A percentile compares a stretch with the other conserved stretches of the same genome.
These are phyloP conservation scores for Isaurus tuberculatus DNA, from an alignment of 92 coral and sea anemone genomes.

Conservation along the genomic window DNA sequence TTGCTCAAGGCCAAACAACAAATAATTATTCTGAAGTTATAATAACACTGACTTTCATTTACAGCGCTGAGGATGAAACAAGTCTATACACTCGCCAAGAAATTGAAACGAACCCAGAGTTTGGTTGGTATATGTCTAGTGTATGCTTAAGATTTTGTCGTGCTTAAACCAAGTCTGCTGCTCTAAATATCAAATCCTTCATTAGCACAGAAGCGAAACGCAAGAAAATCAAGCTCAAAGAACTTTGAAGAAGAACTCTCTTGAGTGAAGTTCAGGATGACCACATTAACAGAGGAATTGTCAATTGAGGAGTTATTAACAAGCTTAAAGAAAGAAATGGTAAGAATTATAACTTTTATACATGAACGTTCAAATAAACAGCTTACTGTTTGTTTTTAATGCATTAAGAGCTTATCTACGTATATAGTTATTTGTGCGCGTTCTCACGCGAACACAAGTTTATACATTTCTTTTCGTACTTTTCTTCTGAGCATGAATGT, in stretches of 20 bases:
- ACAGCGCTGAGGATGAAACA: background rate
- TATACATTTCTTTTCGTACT: too few species aligned
- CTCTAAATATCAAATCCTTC: background rate
- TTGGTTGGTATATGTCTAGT: background rate
- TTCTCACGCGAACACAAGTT: too few species aligned
- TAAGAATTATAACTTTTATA: background rate
- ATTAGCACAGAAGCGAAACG: background rate
- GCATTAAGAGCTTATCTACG: too few species aligned
- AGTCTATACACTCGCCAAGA: background rate
- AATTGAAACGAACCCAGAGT: background rate
- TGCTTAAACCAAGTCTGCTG: background rate
- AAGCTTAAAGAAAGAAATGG: slow-evolving; percentile 45
- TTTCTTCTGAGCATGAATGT: too few species aligned
- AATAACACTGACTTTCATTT: background rate
- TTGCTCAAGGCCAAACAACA: background rate
- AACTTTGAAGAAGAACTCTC: background rate
- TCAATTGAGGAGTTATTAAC: slow-evolving; percentile 35
- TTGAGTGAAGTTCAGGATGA: background rate
- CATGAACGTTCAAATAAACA: background rate
- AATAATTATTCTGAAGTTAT: background rate
- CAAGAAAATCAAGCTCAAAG: background rate
- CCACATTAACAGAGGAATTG: background rate
- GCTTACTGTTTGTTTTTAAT: background rate
- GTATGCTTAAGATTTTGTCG: background rate
- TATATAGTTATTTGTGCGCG: too few species aligned